phyloP scores from a whole-genome alignment of 2,797 vertebrate species.

The Anniella stebbinsi region DNA sequence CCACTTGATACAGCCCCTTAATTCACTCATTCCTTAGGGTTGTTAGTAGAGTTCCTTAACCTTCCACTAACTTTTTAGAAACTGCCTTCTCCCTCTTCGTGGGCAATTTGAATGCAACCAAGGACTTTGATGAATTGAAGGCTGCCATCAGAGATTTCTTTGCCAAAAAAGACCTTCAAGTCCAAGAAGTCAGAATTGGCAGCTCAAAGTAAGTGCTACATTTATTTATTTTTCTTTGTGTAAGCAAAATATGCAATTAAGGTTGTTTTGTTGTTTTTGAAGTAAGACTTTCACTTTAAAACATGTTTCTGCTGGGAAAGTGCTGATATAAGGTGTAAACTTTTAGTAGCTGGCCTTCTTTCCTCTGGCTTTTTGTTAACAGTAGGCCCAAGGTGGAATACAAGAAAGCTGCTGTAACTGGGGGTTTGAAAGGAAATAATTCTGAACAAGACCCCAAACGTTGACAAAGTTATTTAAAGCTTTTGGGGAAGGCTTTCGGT shows the following conservation, averaged over 20 bases:
- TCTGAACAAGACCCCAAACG: not conserved
- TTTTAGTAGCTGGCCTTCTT: no score
- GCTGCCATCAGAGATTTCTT: constrained; percentile 87
- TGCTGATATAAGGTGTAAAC: no score
- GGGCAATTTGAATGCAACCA: constrained; percentile 87
- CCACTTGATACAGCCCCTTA: not conserved
- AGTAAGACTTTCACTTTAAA: not conserved
- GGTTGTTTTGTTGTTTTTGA: not conserved
- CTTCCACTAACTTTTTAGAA: constrained; percentile 47
- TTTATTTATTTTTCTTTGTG: not conserved
- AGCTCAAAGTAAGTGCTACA: constrained; percentile 84
- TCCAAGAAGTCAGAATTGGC: constrained; percentile 90
- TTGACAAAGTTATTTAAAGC: not conserved
- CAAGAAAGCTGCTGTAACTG: not conserved
- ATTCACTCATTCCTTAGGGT: not conserved
- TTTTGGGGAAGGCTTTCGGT: no score
- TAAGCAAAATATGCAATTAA: not conserved
- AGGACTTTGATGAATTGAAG: constrained; percentile 92
- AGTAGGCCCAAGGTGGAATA: not conserved
- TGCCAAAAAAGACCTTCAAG: constrained; percentile 87
- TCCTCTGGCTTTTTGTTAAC: not conserved
- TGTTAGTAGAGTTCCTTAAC: rapidly evolving
- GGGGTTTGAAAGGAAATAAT: not conserved
- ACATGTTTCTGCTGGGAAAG: not conserved
- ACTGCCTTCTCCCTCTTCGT: constrained; percentile 85